Percentiles rank a stretch among this genome's conserved stretches.
These are phyloP conservation scores for Drosophila fungiperda DNA, from an alignment of 2,888 invertebrate species.

Conservation along the genomic window DNA sequence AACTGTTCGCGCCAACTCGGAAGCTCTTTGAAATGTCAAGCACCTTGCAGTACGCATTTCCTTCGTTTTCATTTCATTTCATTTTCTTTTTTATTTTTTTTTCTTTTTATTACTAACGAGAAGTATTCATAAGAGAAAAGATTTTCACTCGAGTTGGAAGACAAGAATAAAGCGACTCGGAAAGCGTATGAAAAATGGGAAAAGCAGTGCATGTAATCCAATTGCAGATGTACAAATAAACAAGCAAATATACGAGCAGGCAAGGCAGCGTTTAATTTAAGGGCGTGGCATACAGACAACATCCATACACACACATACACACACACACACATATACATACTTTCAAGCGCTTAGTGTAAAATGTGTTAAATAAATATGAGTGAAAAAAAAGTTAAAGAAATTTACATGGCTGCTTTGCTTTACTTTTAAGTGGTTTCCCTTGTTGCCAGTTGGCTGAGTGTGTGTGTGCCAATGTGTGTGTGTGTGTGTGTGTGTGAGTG, in stretches of 20 bases:
- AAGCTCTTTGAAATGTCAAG: slow-evolving; percentile 43
- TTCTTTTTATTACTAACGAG: slow-evolving; percentile 41
- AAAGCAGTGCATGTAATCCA: slow-evolving; percentile 69
- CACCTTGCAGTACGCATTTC: slow-evolving; percentile 33
- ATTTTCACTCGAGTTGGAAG: slow-evolving; percentile 29
- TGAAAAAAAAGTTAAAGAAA: slow-evolving; percentile 64
- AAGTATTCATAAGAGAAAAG: slow-evolving; percentile 60
- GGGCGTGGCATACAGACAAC: slow-evolving; percentile 47
- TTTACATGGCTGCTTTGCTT: slow-evolving; percentile 71
- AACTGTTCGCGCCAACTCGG: slow-evolving; percentile 4
- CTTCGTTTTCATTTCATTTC: slow-evolving; percentile 10
- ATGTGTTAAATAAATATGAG: slow-evolving; percentile 74
- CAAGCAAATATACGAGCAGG: slow-evolving; percentile 37
- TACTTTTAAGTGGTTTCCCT: slow-evolving; percentile 75
- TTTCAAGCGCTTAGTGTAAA: slow-evolving; percentile 45
- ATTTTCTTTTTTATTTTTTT: neutral
- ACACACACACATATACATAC: slow-evolving; percentile 11
- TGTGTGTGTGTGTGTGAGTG: slow-evolving; percentile 20
- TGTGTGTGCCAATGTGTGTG: slow-evolving; percentile 11
- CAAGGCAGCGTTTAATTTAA: slow-evolving; percentile 65
- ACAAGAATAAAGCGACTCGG: slow-evolving; percentile 31
- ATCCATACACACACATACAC: slow-evolving; percentile 26
- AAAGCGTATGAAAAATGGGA: slow-evolving; percentile 34
- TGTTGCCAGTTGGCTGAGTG: slow-evolving; percentile 52
- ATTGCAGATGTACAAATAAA: slow-evolving; percentile 62